Evolutionary conservation across 2,113 vertebrate genomes (phyloP).

Genomic region (Cyprinodon variegatus): DNA sequence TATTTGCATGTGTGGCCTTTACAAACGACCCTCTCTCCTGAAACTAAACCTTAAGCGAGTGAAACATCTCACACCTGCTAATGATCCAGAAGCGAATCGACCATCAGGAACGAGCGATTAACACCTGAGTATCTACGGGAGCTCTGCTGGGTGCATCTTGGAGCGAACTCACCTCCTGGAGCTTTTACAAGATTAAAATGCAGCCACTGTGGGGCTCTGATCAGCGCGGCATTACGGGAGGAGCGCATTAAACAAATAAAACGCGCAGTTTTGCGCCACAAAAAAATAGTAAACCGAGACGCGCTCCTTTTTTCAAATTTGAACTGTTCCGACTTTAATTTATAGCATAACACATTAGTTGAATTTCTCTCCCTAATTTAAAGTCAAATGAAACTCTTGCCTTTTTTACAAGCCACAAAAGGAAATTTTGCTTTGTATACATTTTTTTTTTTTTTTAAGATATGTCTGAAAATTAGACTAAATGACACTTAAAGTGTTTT

Average conservation of each 20-base stretch:
- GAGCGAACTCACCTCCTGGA: constrained; percentile 41
- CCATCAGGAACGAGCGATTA: constrained; percentile 66
- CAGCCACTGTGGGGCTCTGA: background rate
- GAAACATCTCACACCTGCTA: constrained; percentile 73
- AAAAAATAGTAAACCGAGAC: background rate
- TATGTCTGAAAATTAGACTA: too few species aligned
- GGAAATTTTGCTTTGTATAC: background rate
- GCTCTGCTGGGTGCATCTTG: constrained; percentile 11
- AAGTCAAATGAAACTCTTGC: background rate
- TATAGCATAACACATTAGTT: background rate
- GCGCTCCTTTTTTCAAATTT: background rate
- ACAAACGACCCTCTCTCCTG: constrained; percentile 39
- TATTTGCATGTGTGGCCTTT: constrained; percentile 55
- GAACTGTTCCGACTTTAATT: background rate
- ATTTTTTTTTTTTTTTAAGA: too few species aligned
- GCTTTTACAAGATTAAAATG: background rate
- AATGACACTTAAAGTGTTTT: background rate
- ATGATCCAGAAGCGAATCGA: constrained; percentile 51
- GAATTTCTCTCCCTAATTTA: background rate
- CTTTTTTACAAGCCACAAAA: background rate
- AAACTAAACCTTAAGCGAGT: constrained; percentile 17
- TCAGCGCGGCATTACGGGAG: background rate
- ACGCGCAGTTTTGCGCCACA: background rate
- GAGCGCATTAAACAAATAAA: background rate
- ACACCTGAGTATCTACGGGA: constrained; percentile 47